Percentiles rank a stretch among this genome's conserved stretches.
Evolutionary conservation across 2,797 vertebrate species (phyloP).

Genomic region (Leptodactylus fallax): DNA sequence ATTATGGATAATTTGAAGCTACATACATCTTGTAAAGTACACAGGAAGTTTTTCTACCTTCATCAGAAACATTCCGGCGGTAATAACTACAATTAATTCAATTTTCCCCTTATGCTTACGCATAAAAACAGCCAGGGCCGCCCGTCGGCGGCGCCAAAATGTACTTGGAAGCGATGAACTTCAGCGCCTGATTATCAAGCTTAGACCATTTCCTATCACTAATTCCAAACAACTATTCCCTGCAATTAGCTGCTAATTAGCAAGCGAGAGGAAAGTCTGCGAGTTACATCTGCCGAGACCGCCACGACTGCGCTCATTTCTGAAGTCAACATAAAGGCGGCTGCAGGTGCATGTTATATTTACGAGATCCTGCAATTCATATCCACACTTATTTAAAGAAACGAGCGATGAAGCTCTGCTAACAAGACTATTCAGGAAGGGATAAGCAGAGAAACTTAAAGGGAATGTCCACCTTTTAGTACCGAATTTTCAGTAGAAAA

Average conservation of each 20-base stretch:
- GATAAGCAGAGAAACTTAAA: not conserved
- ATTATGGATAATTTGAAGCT: not conserved
- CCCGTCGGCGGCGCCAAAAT: not conserved
- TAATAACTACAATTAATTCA: not conserved
- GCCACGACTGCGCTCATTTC: not conserved
- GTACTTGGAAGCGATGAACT: not conserved
- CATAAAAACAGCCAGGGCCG: not conserved
- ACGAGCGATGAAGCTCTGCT: not conserved
- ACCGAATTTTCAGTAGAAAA: too few relatives aligned
- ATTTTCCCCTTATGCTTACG: not conserved
- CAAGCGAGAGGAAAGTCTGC: slow-evolving; percentile 18
- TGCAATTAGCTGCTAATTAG: slow-evolving; percentile 55
- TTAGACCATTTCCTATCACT: not conserved
- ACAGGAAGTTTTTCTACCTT: not conserved
- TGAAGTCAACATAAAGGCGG: not conserved
- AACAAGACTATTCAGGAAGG: not conserved
- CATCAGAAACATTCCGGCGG: not conserved
- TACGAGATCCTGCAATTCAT: not conserved
- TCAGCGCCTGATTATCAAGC: slow-evolving; percentile 15
- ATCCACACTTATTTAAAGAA: not conserved
- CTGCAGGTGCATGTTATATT: slow-evolving; percentile 19
- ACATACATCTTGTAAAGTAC: not conserved
- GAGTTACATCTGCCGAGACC: slow-evolving; percentile 26
- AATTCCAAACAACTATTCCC: slow-evolving; percentile 31
- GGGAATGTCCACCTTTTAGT: not conserved